A percentile compares a stretch with the other conserved stretches of the same genome.
phyloP scores from a whole-genome alignment of 1,140 invertebrate species.

The Thalassaphorura encarpata region DNA sequence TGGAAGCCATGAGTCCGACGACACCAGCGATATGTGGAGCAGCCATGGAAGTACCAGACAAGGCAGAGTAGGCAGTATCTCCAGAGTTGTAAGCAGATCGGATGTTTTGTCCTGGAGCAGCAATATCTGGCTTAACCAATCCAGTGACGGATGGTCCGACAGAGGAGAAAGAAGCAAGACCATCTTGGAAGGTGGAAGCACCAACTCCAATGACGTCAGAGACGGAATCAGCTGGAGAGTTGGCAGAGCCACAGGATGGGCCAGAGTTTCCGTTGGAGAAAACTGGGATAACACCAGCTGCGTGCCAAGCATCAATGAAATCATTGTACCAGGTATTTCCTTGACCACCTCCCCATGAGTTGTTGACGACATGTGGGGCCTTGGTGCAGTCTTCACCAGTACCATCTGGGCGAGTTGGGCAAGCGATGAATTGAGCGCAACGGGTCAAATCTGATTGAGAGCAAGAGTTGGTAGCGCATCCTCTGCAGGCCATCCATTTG shows the following conservation, averaged over 20 bases:
- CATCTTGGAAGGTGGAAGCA: background rate
- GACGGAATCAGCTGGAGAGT: background rate
- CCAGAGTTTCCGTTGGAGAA: constrained; percentile 14
- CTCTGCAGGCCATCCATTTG: constrained; percentile 7
- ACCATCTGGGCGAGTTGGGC: constrained; percentile 1
- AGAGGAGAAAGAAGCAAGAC: background rate
- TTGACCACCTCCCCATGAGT: background rate
- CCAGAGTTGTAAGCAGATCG: background rate
- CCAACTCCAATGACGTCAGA: constrained; percentile 2
- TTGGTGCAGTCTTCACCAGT: background rate
- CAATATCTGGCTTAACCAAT: constrained; percentile 4
- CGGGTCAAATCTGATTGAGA: background rate
- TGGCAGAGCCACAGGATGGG: background rate
- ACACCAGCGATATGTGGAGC: background rate
- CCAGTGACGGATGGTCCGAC: background rate
- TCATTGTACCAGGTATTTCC: constrained; percentile 1
- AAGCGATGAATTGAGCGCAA: constrained; percentile 6
- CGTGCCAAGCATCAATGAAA: constrained; percentile 1
- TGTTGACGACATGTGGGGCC: constrained; percentile 6
- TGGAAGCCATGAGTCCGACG: background rate
- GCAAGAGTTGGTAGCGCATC: background rate
- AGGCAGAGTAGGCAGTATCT: constrained; percentile 8
- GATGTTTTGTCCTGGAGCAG: constrained; percentile 7
- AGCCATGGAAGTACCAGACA: constrained; percentile 8
- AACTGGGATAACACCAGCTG: constrained; percentile 7